Base-by-base conservation (phyloP, 2,113 vertebrate genomes). In the Notothenia rossii region DNA sequence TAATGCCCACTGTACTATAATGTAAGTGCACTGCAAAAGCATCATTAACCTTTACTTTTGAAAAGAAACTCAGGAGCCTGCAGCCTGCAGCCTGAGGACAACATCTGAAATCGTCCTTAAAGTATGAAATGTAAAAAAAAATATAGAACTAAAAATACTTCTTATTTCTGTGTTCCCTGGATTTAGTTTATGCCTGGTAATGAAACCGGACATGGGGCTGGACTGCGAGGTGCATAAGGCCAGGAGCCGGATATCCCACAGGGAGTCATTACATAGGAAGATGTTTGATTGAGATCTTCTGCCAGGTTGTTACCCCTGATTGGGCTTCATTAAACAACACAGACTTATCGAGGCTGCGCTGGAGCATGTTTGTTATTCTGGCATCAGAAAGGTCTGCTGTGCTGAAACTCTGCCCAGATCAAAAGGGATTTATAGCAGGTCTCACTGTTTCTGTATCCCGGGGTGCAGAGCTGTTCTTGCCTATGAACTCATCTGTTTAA, bases 241-340 rank as follows among this genome's bases (percentile, higher is more conserved):
- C 86, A 79, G 63, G 88, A 77, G 82, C 75, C 73, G 60, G 25
- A 80, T 70, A 79, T 90, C 91, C 87, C 86, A 81, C 17, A 59
- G 83, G 86, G 85, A 89, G 80, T 92, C 79, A 92, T 92, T 91
- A 93, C 79, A 85, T 72, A 75, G 72, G 74, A 82, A 79, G 63
- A 86, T 81, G 68, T 75, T 74, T 91, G 81, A 91, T 80, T 87
- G 78, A 88, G 76, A 83, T 86, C 76, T 79, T 84, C 82, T 85
- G 88, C 73, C 91, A 83, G 80, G 70, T 72, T 83, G 58, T 84
- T 89, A 56, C 63, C 25, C 1, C 77, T 89, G 87, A 88, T 78
- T 81, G 69, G 72, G 72, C 79, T 89, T 88, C 83, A 93, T 93
- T 91, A 92, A 90, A 83, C 62, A 82, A 77, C 72, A 72, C 29